Evolutionary conservation across 2,888 invertebrate genomes (phyloP).

Genomic region (Tetragonula carbonaria): DNA sequence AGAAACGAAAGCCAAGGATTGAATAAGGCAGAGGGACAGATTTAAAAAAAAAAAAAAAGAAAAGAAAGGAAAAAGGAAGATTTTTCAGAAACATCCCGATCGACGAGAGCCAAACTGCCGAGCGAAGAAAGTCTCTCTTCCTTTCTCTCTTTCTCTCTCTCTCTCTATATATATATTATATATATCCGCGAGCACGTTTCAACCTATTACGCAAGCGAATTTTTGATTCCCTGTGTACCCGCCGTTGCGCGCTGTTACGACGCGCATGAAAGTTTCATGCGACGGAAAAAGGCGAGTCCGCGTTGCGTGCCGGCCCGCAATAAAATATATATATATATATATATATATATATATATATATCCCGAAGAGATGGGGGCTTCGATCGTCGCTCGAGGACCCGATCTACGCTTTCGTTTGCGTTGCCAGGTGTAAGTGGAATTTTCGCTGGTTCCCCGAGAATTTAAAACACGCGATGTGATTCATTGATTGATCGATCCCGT

Average conservation of each 20-base stretch:
- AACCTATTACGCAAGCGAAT: constrained; percentile 37
- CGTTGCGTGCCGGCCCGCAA: not conserved
- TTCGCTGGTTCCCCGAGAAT: not conserved
- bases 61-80: not conserved
- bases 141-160: not conserved
- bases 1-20: constrained; percentile 10
- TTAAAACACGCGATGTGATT: not conserved
- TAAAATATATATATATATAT: too few relatives aligned
- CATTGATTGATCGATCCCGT: not conserved
- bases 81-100: constrained; percentile 31
- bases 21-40: not conserved
- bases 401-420: not conserved
- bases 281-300: constrained; percentile 17
- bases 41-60: too few relatives aligned
- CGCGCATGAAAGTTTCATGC: constrained; percentile 41
- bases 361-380: not conserved
- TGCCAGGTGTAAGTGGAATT: not conserved
- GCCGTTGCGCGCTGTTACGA: constrained; percentile 21
- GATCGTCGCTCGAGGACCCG: not conserved
- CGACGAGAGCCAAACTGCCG: constrained; percentile 16
- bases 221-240: constrained; percentile 45
- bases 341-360: not conserved
- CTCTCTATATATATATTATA: too few relatives aligned
- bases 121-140: not conserved
- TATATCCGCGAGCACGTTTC: not conserved